Conservation (phyloP, 2,888 invertebrate species). For the Drosophila robusta region DNA sequence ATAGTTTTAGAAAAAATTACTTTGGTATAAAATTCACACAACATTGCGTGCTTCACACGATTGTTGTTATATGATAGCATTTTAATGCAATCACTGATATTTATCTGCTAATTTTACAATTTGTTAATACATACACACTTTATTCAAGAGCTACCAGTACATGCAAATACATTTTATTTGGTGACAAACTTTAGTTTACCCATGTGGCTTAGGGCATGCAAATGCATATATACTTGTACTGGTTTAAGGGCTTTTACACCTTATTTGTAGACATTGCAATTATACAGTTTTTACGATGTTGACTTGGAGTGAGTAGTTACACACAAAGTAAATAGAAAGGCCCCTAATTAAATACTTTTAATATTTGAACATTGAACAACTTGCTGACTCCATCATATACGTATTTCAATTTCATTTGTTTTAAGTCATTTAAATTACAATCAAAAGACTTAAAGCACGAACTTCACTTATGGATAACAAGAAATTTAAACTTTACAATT, state of each 20-base stretch:
- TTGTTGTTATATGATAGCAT: slow-evolving; percentile 15
- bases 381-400: too few species aligned
- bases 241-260: slow-evolving; percentile 9
- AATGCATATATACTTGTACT: neutral
- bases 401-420: too few species aligned
- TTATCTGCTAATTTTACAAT: slow-evolving; percentile 43
- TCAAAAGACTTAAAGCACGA: slow-evolving; percentile 43
- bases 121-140: slow-evolving; percentile 12
- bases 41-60: slow-evolving; percentile 60
- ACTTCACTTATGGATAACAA: slow-evolving; percentile 6
- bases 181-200: neutral
- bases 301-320: neutral
- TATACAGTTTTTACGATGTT: neutral
- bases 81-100: slow-evolving; percentile 36
- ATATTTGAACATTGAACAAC: slow-evolving; percentile 1
- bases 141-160: too few species aligned
- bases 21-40: slow-evolving; percentile 47
- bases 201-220: neutral
- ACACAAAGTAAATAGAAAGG: neutral
- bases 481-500: neutral
- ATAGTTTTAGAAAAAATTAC: slow-evolving; percentile 5
- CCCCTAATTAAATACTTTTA: neutral
- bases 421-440: neutral
- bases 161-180: neutral
- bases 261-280: neutral